phyloP scores from a whole-genome alignment of 2,797 vertebrate species.

The Labroides dimidiatus region DNA sequence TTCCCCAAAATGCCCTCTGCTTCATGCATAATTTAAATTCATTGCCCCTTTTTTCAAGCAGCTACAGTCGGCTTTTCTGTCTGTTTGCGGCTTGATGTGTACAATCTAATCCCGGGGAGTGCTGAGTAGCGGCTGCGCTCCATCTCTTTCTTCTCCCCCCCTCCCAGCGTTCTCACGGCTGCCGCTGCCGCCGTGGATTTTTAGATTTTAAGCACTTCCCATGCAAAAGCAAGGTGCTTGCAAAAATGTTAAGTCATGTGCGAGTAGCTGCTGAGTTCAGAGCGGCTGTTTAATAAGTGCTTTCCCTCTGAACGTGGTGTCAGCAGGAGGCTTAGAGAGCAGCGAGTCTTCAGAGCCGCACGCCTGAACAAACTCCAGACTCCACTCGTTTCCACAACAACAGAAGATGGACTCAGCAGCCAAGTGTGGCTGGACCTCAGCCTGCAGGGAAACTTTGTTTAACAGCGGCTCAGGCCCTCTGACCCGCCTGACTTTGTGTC shows the following conservation, averaged over 20 bases:
- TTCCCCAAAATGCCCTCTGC: constrained; percentile 78
- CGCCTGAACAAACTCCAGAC: constrained; percentile 34
- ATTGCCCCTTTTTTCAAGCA: constrained; percentile 63
- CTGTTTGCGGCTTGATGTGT: constrained; percentile 57
- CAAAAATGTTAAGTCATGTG: constrained; percentile 70
- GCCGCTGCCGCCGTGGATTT: constrained; percentile 48
- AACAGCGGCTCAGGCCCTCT: background rate
- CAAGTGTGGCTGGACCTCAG: constrained; percentile 21
- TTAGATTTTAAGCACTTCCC: constrained; percentile 68
- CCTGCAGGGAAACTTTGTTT: constrained; percentile 10
- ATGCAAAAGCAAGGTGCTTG: constrained; percentile 65
- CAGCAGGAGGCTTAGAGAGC: constrained; percentile 63
- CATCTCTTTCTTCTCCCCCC: background rate
- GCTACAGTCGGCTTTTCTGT: constrained; percentile 69
- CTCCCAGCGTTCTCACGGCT: constrained; percentile 44
- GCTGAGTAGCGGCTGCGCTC: constrained; percentile 53
- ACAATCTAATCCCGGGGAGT: constrained; percentile 62
- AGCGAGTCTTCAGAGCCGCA: constrained; percentile 22
- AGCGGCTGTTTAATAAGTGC: constrained; percentile 61
- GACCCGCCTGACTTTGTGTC: constrained; percentile 2
- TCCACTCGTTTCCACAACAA: constrained; percentile 13
- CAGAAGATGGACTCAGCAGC: constrained; percentile 12
- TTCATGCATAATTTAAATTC: constrained; percentile 82
- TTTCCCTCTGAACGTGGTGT: constrained; percentile 50
- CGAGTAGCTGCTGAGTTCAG: constrained; percentile 54